Conservation (phyloP, 2,888 invertebrate species). For the Carabus problematicus region DNA sequence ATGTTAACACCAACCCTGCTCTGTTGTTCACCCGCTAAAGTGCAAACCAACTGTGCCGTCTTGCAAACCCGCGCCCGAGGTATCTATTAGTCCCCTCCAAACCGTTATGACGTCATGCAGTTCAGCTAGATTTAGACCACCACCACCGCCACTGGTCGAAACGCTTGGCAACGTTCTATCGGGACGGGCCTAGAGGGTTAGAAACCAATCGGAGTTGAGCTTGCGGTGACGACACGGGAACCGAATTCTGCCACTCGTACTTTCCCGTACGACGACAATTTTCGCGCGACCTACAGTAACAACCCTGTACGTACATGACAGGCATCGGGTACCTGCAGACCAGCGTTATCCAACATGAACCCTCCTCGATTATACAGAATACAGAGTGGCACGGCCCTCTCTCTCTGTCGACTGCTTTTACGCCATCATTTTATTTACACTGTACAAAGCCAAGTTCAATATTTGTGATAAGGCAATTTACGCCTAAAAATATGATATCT, state of each 20-base stretch:
- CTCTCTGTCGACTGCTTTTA: too few species aligned
- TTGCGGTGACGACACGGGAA: conserved; percentile 3
- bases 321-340: too few species aligned
- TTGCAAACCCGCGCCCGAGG: conserved; percentile 29
- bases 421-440: too few species aligned
- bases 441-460: too few species aligned
- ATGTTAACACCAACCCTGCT: conserved; percentile 44
- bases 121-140: conserved; percentile 34
- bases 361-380: too few species aligned
- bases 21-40: conserved; percentile 56
- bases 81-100: conserved; percentile 33
- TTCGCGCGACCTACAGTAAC: too few species aligned
- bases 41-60: conserved; percentile 53
- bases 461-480: too few species aligned
- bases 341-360: too few species aligned
- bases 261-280: too few species aligned
- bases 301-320: too few species aligned
- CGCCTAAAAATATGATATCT: too few species aligned
- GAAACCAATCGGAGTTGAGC: not conserved
- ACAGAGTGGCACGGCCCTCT: too few species aligned
- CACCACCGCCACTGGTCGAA: conserved; percentile 26
- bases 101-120: conserved; percentile 25
- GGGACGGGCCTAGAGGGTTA: conserved; percentile 10
- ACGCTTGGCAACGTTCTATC: conserved; percentile 20
- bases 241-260: not conserved